Evolutionary conservation across 2,797 vertebrate species (phyloP).

Genomic region (Avahi laniger): DNA sequence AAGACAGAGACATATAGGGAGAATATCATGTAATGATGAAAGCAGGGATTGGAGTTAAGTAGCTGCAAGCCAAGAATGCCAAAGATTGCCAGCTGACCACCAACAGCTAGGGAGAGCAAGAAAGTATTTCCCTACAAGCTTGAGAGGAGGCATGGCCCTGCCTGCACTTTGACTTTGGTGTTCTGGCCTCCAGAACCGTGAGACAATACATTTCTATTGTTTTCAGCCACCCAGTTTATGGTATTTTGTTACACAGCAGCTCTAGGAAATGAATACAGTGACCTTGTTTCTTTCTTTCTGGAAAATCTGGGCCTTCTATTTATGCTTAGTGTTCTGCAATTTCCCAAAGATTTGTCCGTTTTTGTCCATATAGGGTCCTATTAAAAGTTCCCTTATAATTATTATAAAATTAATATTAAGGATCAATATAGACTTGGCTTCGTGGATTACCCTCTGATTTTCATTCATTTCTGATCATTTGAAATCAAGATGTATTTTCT

Average conservation of each 20-base stretch:
- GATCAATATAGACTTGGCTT: background rate
- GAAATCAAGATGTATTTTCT: conserved; percentile 30
- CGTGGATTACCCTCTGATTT: background rate
- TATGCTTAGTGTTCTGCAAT: background rate
- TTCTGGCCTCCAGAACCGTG: background rate
- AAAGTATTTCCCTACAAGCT: background rate
- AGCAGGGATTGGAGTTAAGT: background rate
- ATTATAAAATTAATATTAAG: background rate
- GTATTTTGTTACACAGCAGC: background rate
- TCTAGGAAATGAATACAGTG: background rate
- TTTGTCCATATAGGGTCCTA: background rate
- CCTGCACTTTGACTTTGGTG: background rate
- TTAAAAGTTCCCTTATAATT: conserved; percentile 55
- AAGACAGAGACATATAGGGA: background rate
- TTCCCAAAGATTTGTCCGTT: background rate
- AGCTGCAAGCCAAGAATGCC: background rate
- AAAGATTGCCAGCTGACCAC: background rate
- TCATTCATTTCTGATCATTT: background rate
- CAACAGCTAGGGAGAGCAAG: background rate
- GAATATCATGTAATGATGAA: background rate
- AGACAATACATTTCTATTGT: background rate
- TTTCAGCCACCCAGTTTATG: background rate
- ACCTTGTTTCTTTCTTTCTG: background rate
- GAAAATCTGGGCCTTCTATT: background rate
- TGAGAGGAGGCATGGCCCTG: background rate